Evolutionary conservation across 2,888 invertebrate species (phyloP).

Genomic region (Agrochola lota): DNA sequence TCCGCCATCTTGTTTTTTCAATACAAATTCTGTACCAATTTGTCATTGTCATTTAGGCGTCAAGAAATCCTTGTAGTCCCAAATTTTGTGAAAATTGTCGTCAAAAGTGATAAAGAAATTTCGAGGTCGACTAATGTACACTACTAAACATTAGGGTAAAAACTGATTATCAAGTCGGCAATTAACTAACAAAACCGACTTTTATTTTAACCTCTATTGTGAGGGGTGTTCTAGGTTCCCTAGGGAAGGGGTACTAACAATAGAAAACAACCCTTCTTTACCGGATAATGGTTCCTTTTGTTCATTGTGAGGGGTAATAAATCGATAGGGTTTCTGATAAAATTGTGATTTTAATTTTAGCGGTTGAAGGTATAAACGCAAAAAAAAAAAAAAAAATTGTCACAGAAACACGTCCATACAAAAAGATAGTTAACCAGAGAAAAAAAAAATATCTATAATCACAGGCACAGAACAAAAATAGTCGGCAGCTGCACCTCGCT

Average conservation of each 20-base stretch:
- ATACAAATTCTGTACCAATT: neutral
- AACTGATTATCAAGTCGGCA: conserved; percentile 47
- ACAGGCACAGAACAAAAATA: no score
- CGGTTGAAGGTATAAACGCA: neutral
- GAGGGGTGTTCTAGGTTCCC: conserved; percentile 72
- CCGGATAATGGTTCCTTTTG: conserved; percentile 65
- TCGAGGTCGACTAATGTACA: neutral
- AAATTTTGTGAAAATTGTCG: neutral
- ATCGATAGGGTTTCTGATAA: conserved; percentile 41
- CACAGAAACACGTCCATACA: no score
- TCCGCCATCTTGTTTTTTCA: neutral
- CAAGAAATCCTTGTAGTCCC: neutral
- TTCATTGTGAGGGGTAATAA: conserved; percentile 39
- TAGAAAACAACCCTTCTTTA: conserved; percentile 64
- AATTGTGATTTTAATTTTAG: neutral
- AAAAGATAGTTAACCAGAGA: no score
- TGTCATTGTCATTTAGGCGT: neutral
- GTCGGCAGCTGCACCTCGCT: no score
- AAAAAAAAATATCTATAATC: no score
- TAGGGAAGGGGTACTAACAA: conserved; percentile 73
- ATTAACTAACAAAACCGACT: conserved; percentile 59
- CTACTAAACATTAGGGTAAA: conserved; percentile 3
- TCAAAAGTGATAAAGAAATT: neutral
- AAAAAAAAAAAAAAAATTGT: no score
- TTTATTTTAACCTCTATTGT: conserved; percentile 55